These are phyloP conservation scores for Dendrolimus punctatus DNA, from an alignment of 1,140 invertebrate species.

Conservation along the genomic window DNA sequence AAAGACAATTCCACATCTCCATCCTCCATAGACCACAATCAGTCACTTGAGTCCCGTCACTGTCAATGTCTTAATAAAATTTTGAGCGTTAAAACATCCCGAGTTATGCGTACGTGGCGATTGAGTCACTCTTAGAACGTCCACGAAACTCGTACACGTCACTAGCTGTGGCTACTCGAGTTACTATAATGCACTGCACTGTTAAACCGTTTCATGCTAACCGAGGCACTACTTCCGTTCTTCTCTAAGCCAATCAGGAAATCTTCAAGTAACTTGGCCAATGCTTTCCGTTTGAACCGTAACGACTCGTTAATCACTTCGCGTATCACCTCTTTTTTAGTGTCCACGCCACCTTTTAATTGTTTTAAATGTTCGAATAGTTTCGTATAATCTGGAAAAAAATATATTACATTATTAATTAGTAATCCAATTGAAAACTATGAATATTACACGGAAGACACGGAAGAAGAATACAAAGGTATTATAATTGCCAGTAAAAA, in stretches of 20 bases:
- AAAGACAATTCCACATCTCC: too few species aligned
- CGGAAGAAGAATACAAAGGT: background rate
- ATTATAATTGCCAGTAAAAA: too few species aligned
- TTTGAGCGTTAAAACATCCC: too few species aligned
- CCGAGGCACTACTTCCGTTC: conserved; percentile 63
- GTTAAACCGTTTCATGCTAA: conserved; percentile 40
- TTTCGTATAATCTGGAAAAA: conserved; percentile 76
- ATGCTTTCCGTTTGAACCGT: conserved; percentile 79
- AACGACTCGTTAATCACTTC: conserved; percentile 80
- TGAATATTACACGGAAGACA: conserved; percentile 1
- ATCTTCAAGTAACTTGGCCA: conserved; percentile 74
- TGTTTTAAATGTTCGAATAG: conserved; percentile 76
- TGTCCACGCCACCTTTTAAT: conserved; percentile 75
- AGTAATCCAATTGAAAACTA: conserved; percentile 1
- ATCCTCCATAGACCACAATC: too few species aligned
- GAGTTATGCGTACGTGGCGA: too few species aligned
- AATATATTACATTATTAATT: conserved; percentile 8
- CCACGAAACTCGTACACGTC: conserved; percentile 7
- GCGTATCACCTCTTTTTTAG: conserved; percentile 75
- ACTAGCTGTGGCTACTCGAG: conserved; percentile 54
- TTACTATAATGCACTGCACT: conserved; percentile 30
- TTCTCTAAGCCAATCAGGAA: conserved; percentile 63
- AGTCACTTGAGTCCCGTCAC: too few species aligned
- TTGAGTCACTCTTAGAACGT: background rate
- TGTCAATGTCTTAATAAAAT: too few species aligned